Evolutionary conservation across 1,140 invertebrate genomes (phyloP).

Genomic region (Planococcus citri): DNA sequence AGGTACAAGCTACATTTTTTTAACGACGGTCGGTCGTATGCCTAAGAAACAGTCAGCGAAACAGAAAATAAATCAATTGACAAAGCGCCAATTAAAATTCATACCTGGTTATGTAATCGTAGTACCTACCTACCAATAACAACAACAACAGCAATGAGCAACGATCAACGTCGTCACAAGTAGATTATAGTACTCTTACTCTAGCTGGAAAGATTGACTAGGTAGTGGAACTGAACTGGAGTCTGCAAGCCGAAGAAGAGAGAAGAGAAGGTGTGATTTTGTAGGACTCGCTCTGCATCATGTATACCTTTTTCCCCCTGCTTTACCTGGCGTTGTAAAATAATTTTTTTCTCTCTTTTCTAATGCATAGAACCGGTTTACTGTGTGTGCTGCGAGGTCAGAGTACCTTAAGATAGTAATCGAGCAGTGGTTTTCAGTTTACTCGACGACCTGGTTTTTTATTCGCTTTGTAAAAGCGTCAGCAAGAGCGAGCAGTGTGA

Average conservation of each 20-base stretch:
- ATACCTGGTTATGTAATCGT: no score
- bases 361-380: constrained; percentile 12
- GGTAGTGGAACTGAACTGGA: no score
- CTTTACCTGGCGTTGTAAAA: neutral
- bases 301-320: no score
- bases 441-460: neutral
- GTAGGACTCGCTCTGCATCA: no score
- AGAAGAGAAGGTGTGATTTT: no score
- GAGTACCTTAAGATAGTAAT: constrained; percentile 15
- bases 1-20: neutral
- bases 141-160: no score
- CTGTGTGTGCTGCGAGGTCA: neutral
- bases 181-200: no score
- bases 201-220: no score
- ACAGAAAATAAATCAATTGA: neutral
- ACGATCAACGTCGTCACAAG: neutral
- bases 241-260: no score
- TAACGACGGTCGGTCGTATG: neutral
- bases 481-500: no score
- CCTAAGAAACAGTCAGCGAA: neutral
- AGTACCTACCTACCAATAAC: no score
- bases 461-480: no score
- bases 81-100: neutral
- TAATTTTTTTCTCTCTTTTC: neutral
- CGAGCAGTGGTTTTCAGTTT: constrained; percentile 7